Evolutionary conservation across 2,797 vertebrate species (phyloP).

Genomic region (Platalea minor): DNA sequence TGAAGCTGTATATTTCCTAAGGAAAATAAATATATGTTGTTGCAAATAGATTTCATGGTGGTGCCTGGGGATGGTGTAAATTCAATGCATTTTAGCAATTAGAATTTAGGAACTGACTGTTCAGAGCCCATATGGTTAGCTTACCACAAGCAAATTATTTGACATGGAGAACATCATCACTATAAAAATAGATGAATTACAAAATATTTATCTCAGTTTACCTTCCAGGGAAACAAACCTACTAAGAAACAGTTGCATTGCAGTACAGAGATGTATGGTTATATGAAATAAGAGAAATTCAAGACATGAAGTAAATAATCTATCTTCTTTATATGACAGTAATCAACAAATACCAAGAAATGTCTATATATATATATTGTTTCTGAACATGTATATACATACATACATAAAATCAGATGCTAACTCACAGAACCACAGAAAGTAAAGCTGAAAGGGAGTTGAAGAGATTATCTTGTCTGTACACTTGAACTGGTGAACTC

Average conservation of each 20-base stretch:
- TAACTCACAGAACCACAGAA: background rate
- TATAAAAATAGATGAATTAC: background rate
- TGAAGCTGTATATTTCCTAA: background rate
- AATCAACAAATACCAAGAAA: background rate
- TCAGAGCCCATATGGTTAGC: background rate
- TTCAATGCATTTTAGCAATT: background rate
- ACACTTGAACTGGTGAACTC: background rate
- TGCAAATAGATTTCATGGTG: background rate
- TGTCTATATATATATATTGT: background rate
- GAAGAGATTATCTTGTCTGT: background rate
- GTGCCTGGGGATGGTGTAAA: background rate
- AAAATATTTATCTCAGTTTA: background rate
- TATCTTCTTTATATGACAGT: background rate
- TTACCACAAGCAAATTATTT: background rate
- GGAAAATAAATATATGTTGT: background rate
- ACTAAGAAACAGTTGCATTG: background rate
- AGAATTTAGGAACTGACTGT: background rate
- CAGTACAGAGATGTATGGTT: background rate
- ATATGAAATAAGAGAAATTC: background rate
- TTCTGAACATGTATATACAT: background rate
- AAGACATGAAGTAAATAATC: background rate
- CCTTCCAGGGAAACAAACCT: background rate
- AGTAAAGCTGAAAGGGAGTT: background rate
- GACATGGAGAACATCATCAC: background rate
- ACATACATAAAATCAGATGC: background rate